These are phyloP conservation scores for Probaryconus sp. DNA, from an alignment of 1,140 invertebrate genomes.

Conservation along the genomic window DNA sequence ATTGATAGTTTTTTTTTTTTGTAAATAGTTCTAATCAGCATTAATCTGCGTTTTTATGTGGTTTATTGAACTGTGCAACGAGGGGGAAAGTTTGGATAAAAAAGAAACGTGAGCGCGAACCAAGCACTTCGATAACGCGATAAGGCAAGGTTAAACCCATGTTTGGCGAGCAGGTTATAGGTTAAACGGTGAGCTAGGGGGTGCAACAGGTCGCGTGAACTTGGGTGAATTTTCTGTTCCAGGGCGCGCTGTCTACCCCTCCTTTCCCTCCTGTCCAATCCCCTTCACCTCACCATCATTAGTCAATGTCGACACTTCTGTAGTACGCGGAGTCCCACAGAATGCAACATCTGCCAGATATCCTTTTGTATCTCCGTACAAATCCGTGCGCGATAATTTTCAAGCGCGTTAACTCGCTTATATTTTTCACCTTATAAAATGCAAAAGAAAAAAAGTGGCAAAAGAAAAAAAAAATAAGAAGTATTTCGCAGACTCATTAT, in stretches of 20 bases:
- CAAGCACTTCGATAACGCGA: slow-evolving; percentile 76
- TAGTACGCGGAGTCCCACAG: slow-evolving; percentile 71
- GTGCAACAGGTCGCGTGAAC: slow-evolving; percentile 79
- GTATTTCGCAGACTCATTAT: background rate
- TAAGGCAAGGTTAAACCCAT: slow-evolving; percentile 78
- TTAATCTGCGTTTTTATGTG: slow-evolving; percentile 54
- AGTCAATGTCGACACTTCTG: slow-evolving; percentile 77
- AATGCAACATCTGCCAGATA: slow-evolving; percentile 76
- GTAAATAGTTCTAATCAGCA: slow-evolving; percentile 6
- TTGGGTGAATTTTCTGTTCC: slow-evolving; percentile 79
- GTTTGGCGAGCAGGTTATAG: slow-evolving; percentile 78
- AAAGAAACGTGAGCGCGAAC: slow-evolving; percentile 43
- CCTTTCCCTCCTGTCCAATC: slow-evolving; percentile 63
- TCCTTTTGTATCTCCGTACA: slow-evolving; percentile 68
- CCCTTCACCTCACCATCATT: slow-evolving; percentile 76
- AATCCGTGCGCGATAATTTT: slow-evolving; percentile 50
- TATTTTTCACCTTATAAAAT: background rate
- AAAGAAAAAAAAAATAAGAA: background rate
- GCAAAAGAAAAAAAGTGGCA: no score
- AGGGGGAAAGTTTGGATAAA: slow-evolving; percentile 53
- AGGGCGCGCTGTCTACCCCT: slow-evolving; percentile 72
- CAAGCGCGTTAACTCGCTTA: slow-evolving; percentile 4
- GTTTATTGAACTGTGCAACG: slow-evolving; percentile 30
- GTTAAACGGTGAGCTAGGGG: slow-evolving; percentile 78
- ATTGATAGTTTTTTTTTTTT: background rate